A percentile compares a stretch with the other conserved stretches of the same genome.
These are phyloP conservation scores for Silurus lanzhouensis DNA, from an alignment of 2,797 vertebrate genomes.

Conservation along the genomic window DNA sequence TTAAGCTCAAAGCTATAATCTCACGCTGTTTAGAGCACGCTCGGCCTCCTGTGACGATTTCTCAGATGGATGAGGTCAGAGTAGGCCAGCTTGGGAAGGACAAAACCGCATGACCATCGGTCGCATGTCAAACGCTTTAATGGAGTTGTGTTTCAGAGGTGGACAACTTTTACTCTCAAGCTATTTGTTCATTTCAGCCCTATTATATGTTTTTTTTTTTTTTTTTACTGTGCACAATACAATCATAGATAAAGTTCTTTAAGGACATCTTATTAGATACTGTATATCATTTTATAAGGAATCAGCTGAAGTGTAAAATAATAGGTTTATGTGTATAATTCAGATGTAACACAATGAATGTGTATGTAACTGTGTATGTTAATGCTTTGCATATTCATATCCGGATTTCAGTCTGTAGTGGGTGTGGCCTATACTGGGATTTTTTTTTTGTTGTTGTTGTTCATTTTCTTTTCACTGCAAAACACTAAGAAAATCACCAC, in stretches of 20 bases:
- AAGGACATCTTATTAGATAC: background rate
- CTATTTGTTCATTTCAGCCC: background rate
- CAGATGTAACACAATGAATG: no score
- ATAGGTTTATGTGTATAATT: background rate
- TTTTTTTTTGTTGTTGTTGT: background rate
- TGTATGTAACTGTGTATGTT: no score
- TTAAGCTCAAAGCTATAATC: conserved; percentile 50
- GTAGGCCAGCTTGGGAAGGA: conserved; percentile 11
- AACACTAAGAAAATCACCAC: background rate
- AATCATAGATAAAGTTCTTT: background rate
- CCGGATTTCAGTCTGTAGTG: background rate
- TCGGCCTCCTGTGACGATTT: conserved; percentile 38
- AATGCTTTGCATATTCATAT: background rate
- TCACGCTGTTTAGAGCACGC: conserved; percentile 36
- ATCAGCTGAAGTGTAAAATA: background rate
- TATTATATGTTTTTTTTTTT: background rate
- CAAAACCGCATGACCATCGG: conserved; percentile 8
- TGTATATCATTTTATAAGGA: background rate
- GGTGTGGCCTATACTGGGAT: background rate
- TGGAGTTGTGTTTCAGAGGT: conserved; percentile 23
- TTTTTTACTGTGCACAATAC: no score
- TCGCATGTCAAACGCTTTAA: conserved; percentile 21
- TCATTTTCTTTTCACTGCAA: background rate
- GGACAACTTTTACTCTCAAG: background rate
- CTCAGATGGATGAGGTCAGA: conserved; percentile 23